phyloP scores from a whole-genome alignment of 2,113 vertebrate species.

The Pleuronectes platessa region DNA sequence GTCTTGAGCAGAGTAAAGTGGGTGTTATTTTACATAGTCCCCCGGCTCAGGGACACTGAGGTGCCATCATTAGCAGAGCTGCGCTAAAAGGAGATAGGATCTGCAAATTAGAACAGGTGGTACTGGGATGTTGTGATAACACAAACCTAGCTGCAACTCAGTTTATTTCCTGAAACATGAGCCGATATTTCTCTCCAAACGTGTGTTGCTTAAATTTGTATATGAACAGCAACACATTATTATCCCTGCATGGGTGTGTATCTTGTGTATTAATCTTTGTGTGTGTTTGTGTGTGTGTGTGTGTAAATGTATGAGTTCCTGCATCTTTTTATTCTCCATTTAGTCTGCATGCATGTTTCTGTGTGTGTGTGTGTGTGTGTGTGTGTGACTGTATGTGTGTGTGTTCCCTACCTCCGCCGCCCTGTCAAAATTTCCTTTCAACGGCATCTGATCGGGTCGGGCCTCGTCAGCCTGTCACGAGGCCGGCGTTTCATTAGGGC shows the following conservation, averaged over 20 bases:
- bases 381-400: constrained; percentile 45
- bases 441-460: constrained; percentile 92
- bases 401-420: constrained; percentile 68
- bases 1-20: constrained; percentile 61
- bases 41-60: constrained; percentile 66
- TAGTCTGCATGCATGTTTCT: constrained; percentile 9
- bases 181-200: constrained; percentile 39
- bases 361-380: not conserved
- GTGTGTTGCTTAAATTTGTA: constrained; percentile 46
- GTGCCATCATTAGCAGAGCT: constrained; percentile 76
- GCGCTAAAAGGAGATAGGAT: constrained; percentile 75
- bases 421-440: constrained; percentile 92
- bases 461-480: constrained; percentile 92
- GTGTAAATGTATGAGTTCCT: constrained; percentile 19
- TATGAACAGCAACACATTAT: constrained; percentile 61
- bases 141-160: constrained; percentile 65
- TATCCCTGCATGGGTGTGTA: constrained; percentile 37
- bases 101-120: constrained; percentile 79
- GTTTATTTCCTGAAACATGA: constrained; percentile 69
- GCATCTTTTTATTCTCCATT: constrained; percentile 30
- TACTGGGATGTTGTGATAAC: constrained; percentile 71
- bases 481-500: constrained; percentile 96
- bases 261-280: constrained; percentile 43
- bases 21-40: constrained; percentile 80
- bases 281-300: constrained; percentile 27